Conservation (phyloP, 2,113 vertebrate genomes). For the Pluvialis apricaria region DNA sequence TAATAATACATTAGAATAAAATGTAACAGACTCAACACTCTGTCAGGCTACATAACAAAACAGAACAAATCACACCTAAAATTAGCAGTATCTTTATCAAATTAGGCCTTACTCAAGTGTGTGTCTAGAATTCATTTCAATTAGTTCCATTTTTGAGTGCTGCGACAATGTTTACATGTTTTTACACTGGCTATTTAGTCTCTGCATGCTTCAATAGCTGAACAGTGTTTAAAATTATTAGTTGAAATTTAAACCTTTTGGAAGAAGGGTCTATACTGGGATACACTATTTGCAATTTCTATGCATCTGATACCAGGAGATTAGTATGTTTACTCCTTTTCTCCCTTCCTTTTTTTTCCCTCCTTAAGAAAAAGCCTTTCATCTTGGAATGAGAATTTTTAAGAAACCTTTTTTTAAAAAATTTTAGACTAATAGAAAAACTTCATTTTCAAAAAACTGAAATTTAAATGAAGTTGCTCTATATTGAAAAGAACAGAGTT, state of each 20-base stretch:
- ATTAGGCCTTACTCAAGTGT: neutral
- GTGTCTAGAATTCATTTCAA: neutral
- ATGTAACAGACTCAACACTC: neutral
- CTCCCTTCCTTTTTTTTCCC: neutral
- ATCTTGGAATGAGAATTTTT: neutral
- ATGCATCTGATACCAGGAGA: neutral
- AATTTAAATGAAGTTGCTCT: neutral
- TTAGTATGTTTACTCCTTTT: neutral
- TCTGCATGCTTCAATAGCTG: neutral
- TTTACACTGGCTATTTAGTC: neutral
- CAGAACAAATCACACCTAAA: neutral
- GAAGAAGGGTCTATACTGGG: neutral
- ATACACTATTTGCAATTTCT: neutral
- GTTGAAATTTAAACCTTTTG: neutral
- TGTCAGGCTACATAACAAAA: neutral
- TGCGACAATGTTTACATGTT: neutral
- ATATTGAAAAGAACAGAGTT: neutral
- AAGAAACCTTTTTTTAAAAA: fast-evolving
- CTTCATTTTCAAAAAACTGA: neutral
- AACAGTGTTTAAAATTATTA: neutral
- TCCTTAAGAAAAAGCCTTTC: neutral
- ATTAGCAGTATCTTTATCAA: neutral
- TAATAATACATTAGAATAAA: neutral
- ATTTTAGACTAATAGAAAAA: neutral
- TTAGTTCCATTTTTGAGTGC: neutral